Evolutionary conservation across 2,888 invertebrate species (phyloP).

Genomic region (Drosophila birchii): DNA sequence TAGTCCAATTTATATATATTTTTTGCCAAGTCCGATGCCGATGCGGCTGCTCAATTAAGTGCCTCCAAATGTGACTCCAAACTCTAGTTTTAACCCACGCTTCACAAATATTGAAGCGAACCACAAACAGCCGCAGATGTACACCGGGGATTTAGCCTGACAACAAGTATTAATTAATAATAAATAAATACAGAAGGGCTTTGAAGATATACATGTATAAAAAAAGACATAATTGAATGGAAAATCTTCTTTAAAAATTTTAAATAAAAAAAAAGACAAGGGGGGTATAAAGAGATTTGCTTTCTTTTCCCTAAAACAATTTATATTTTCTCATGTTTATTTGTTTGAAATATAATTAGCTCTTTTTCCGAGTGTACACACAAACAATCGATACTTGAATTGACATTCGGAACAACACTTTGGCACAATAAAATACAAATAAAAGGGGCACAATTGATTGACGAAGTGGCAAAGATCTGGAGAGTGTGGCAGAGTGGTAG

Average conservation of each 20-base stretch:
- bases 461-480: constrained; percentile 66
- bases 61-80: constrained; percentile 32
- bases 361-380: constrained; percentile 18
- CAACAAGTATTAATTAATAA: not conserved
- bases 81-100: constrained; percentile 6
- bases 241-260: not conserved
- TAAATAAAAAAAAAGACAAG: not conserved
- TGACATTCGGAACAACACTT: constrained; percentile 71
- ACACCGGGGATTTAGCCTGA: not conserved
- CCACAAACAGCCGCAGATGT: constrained; percentile 13
- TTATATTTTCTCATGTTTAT: not conserved
- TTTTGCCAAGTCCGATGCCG: constrained; percentile 30
- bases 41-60: constrained; percentile 59
- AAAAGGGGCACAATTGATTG: constrained; percentile 69
- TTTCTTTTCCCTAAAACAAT: not conserved
- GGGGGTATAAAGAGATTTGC: not conserved
- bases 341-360: not conserved
- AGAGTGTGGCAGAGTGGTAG: constrained; percentile 26
- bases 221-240: too few species aligned
- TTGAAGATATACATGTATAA: too few species aligned
- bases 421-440: constrained; percentile 69
- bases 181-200: not conserved
- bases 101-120: constrained; percentile 2
- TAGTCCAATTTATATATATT: not conserved
- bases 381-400: constrained; percentile 53